These are phyloP conservation scores for Myotis daubentonii DNA, from an alignment of 2,797 vertebrate species.

Conservation along the genomic window DNA sequence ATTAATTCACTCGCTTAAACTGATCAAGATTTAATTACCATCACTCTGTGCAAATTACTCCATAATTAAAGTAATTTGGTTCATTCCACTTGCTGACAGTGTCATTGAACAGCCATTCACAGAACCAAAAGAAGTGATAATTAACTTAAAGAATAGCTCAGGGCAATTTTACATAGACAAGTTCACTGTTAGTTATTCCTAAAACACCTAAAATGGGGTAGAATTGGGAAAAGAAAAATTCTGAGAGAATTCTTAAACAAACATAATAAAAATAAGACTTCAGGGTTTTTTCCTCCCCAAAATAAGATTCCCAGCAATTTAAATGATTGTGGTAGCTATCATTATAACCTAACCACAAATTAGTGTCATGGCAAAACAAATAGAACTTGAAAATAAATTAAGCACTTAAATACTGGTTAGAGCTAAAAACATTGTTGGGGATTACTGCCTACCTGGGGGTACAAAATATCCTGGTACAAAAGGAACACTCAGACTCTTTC, in stretches of 20 bases:
- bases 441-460: slow-evolving; percentile 60
- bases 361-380: slow-evolving; percentile 77
- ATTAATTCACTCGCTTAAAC: slow-evolving; percentile 98
- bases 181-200: slow-evolving; percentile 80
- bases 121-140: slow-evolving; percentile 89
- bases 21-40: slow-evolving; percentile 99
- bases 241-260: slow-evolving; percentile 57
- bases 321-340: slow-evolving; percentile 59
- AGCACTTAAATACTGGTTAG: slow-evolving; percentile 77
- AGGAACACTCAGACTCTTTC: slow-evolving; percentile 4
- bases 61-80: slow-evolving; percentile 99
- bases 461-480: slow-evolving; percentile 35
- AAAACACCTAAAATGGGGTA: slow-evolving; percentile 80
- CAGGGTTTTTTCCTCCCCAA: neutral
- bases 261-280: slow-evolving; percentile 56
- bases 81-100: slow-evolving; percentile 91
- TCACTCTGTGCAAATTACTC: slow-evolving; percentile 97
- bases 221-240: slow-evolving; percentile 57
- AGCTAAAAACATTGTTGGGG: slow-evolving; percentile 61
- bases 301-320: slow-evolving; percentile 61
- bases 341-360: slow-evolving; percentile 71
- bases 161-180: slow-evolving; percentile 84
- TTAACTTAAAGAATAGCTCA: slow-evolving; percentile 90
- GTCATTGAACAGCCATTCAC: slow-evolving; percentile 91
- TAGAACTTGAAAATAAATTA: slow-evolving; percentile 76